Conservation (phyloP, 2,797 vertebrate species). For the Capromys pilorides region DNA sequence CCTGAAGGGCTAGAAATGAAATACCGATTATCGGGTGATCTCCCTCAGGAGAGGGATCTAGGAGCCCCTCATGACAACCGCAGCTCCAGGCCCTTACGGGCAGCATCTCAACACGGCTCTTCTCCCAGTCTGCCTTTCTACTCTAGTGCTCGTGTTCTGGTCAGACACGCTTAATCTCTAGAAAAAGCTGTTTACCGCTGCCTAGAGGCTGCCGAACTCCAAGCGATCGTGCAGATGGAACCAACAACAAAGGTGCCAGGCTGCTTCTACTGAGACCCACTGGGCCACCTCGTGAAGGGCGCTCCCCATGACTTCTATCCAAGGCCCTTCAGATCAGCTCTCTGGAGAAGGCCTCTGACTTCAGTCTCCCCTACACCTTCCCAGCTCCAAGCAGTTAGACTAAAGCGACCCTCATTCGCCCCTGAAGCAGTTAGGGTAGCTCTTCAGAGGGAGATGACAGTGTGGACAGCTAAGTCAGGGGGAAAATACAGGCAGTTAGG, state of each 20-base stretch:
- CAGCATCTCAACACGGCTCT: background rate
- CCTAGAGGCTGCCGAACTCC: background rate
- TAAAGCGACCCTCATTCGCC: background rate
- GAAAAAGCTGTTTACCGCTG: background rate
- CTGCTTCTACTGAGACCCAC: background rate
- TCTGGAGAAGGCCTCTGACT: background rate
- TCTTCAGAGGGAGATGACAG: background rate
- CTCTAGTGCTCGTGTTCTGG: background rate
- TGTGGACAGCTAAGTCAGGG: background rate
- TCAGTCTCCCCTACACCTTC: background rate
- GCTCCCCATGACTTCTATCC: background rate
- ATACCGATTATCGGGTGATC: background rate
- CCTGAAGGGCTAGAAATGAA: background rate
- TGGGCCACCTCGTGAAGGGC: background rate
- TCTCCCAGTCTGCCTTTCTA: background rate
- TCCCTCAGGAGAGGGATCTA: background rate
- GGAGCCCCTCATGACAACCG: background rate
- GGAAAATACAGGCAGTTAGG: background rate
- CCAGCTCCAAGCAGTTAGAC: background rate
- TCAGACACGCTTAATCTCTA: background rate
- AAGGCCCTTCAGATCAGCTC: background rate
- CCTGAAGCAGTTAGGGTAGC: background rate
- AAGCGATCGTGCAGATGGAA: background rate
- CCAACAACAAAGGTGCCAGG: background rate
- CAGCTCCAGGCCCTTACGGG: background rate